These are phyloP conservation scores for Eospalax fontanierii DNA, from an alignment of 2,797 vertebrate species.

Conservation along the genomic window DNA sequence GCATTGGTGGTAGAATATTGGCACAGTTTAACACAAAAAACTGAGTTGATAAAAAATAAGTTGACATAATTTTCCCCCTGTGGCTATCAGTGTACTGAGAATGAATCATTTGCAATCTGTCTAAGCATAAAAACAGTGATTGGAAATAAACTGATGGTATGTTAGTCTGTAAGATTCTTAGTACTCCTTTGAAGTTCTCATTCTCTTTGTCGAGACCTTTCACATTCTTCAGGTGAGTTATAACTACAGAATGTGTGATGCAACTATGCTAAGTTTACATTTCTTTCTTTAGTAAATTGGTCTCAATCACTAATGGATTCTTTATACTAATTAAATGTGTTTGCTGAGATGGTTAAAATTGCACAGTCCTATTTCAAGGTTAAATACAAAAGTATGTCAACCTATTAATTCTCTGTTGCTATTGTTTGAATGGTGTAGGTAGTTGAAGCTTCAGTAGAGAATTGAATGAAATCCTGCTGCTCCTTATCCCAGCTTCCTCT, in stretches of 20 bases:
- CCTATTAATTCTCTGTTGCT: constrained; percentile 74
- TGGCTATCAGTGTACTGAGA: not conserved
- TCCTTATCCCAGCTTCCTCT: constrained; percentile 46
- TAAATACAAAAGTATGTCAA: constrained; percentile 70
- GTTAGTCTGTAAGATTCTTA: constrained; percentile 40
- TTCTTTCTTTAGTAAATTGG: constrained; percentile 63
- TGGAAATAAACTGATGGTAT: constrained; percentile 44
- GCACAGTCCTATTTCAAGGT: constrained; percentile 62
- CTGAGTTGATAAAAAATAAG: not conserved
- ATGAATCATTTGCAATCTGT: not conserved
- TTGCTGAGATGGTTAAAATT: constrained; percentile 74
- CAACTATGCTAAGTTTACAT: constrained; percentile 25
- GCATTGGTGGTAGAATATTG: not conserved
- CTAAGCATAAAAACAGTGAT: not conserved
- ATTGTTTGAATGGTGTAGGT: constrained; percentile 61
- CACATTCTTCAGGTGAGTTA: not conserved
- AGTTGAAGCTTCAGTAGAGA: constrained; percentile 43
- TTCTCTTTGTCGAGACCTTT: not conserved
- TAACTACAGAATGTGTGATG: not conserved
- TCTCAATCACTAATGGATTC: constrained; percentile 67
- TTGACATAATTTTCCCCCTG: not conserved
- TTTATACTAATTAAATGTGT: constrained; percentile 73
- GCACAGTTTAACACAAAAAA: not conserved
- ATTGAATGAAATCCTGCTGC: constrained; percentile 76
- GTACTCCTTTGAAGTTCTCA: not conserved